Evolutionary conservation across 2,797 vertebrate species (phyloP), one percentile per base, ranked within the genome.

Genomic region (Rhinoraja longicauda): DNA sequence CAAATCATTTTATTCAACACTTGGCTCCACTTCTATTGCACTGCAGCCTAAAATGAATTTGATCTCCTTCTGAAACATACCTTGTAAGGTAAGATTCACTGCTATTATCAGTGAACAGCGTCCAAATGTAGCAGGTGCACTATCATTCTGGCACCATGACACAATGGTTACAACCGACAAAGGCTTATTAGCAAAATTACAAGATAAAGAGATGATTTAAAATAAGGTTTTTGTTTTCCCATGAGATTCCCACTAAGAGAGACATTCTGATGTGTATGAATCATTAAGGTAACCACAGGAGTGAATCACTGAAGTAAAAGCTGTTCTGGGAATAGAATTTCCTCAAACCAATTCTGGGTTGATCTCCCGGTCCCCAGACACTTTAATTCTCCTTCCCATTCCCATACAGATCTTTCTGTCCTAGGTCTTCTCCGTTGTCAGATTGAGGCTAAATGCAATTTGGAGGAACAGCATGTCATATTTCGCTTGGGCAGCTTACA

Each of bases 81-180:
- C 95, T 95, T 95, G 95, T 94, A 95, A 95, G 96, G 93, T 90
- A 95, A 95, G 95, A 95, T 95, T 95, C 96, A 96, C 95, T 95
- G 94, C 95, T 94, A 93, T 93, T 13, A 94, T 96, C 39, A 95
- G 95, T 96, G 96, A 96, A 96, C 95, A 39, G 64, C 96, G 94
- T 95, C 94, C 96, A 96, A 96, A 95, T 95, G 93, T 94, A 95
- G 95, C 94, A 94, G 95, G 96, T 96, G 95, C 95, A 95, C 95
- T 93, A 95, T 94, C 94, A 94, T 94, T 94, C 93, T 76, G 94
- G 94, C 94, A 95, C 94, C 95, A 94, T 0, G 0, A 93, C 93
- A 94, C 95, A 95, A 94, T 1, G 21, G 90, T 93, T 94, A 82
- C 93, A 95, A 24, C 92, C 94, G 82, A 95, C 93, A 81, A 73